A percentile compares a stretch with the other conserved stretches of the same genome.
Evolutionary conservation across 1,140 invertebrate species (phyloP).

Genomic region (Drosophila repleta): DNA sequence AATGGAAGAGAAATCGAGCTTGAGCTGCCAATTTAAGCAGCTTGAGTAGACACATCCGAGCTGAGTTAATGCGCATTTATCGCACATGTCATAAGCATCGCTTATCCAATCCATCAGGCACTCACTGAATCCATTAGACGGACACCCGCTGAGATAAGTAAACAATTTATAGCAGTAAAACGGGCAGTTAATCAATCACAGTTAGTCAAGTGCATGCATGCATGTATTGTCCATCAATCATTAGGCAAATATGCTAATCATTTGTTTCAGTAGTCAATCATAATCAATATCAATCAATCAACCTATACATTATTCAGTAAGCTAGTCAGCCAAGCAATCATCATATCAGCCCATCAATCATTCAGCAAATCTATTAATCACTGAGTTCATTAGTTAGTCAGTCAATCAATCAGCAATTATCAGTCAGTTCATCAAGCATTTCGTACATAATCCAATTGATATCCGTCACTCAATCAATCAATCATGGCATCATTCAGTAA

Average conservation of each 20-base stretch:
- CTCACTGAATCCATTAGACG: background rate
- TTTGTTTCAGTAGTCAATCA: no score
- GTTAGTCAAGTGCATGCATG: no score
- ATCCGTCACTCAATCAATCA: no score
- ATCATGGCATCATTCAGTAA: no score
- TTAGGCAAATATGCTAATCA: background rate
- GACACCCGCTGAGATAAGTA: background rate
- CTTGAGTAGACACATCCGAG: no score
- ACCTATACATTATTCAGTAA: background rate
- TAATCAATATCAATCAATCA: no score
- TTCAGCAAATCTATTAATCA: background rate
- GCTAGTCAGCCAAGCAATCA: background rate
- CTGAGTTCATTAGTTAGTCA: background rate
- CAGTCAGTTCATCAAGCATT: background rate
- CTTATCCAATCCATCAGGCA: background rate
- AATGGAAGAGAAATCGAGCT: conserved; percentile 1
- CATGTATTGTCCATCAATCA: no score
- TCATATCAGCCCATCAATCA: background rate
- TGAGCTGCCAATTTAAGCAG: background rate
- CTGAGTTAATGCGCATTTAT: no score
- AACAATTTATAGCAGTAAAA: background rate
- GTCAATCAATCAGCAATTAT: background rate
- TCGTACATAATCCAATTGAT: no score
- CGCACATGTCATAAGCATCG: no score
- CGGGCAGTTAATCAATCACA: background rate